Percentiles rank a stretch among this genome's conserved stretches.
These are phyloP conservation scores for Metellina segmentata DNA, from an alignment of 2,888 invertebrate species.

Conservation along the genomic window DNA sequence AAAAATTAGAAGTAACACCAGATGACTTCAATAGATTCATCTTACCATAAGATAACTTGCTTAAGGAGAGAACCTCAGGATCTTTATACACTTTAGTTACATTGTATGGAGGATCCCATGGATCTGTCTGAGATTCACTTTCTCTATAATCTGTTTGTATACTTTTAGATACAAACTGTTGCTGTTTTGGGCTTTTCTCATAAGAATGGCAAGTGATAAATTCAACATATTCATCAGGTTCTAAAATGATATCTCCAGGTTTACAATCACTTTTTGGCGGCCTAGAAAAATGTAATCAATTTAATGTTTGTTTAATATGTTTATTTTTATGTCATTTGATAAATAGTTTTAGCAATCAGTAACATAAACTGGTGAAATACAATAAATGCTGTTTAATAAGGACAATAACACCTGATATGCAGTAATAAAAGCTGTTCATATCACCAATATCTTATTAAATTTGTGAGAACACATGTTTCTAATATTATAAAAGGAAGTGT, in stretches of 20 bases:
- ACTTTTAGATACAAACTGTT: constrained; percentile 19
- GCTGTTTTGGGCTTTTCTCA: neutral
- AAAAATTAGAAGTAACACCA: neutral
- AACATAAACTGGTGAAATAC: too few species aligned
- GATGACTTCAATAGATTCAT: neutral
- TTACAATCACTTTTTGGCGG: constrained; percentile 12
- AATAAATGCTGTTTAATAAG: too few species aligned
- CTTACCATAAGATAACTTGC: constrained; percentile 50
- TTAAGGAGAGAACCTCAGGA: constrained; percentile 42
- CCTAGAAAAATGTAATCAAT: constrained; percentile 32
- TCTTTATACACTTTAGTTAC: constrained; percentile 19
- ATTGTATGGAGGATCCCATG: constrained; percentile 67
- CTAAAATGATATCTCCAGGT: constrained; percentile 9
- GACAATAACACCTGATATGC: too few species aligned
- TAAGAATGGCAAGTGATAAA: neutral
- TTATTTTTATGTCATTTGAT: too few species aligned
- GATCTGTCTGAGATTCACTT: constrained; percentile 68
- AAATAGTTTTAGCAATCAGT: too few species aligned
- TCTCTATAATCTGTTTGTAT: constrained; percentile 71
- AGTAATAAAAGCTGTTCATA: too few species aligned
- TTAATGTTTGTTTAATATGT: too few species aligned
- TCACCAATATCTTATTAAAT: too few species aligned
- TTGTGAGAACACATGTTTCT: too few species aligned
- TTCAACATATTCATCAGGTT: constrained; percentile 2
- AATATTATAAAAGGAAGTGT: too few species aligned